phyloP scores from a whole-genome alignment of 2,113 vertebrate species.

The Urocitellus parryii region DNA sequence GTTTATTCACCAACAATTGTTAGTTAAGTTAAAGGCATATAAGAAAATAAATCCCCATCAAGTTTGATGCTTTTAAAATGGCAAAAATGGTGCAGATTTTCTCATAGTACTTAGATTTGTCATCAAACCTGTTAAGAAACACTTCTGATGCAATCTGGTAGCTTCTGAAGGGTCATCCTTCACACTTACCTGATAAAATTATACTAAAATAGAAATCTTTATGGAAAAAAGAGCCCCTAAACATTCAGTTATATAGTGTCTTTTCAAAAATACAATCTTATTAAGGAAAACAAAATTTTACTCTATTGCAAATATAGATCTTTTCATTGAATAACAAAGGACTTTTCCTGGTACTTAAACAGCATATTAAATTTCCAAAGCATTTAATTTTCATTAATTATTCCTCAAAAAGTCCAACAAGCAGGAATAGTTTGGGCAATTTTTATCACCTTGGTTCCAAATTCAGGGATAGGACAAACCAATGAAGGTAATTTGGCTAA shows the following conservation, averaged over 20 bases:
- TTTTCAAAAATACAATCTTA: constrained; percentile 30
- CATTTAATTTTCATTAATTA: constrained; percentile 69
- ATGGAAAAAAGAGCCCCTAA: not conserved
- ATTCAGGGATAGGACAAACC: constrained; percentile 3
- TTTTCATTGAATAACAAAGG: constrained; percentile 42
- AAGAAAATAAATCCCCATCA: not conserved
- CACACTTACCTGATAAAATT: not conserved
- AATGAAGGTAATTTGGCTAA: constrained; percentile 15
- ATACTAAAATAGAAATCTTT: not conserved
- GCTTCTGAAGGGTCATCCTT: constrained; percentile 22
- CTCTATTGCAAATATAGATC: not conserved
- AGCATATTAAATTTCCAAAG: constrained; percentile 44
- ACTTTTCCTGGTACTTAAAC: constrained; percentile 40
- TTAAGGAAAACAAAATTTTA: constrained; percentile 55
- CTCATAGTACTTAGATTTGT: not conserved
- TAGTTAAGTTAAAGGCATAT: not conserved
- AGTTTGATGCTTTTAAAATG: constrained; percentile 37
- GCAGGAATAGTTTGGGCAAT: not conserved
- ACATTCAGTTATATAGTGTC: not conserved
- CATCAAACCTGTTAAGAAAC: constrained; percentile 8
- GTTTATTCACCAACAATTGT: not conserved
- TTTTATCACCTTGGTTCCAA: constrained; percentile 46
- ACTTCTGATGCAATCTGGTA: not conserved
- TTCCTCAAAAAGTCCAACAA: constrained; percentile 57
- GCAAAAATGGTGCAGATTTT: not conserved